These are phyloP conservation scores for Drosophila ohnishii DNA, from an alignment of 1,140 invertebrate genomes.

Conservation along the genomic window DNA sequence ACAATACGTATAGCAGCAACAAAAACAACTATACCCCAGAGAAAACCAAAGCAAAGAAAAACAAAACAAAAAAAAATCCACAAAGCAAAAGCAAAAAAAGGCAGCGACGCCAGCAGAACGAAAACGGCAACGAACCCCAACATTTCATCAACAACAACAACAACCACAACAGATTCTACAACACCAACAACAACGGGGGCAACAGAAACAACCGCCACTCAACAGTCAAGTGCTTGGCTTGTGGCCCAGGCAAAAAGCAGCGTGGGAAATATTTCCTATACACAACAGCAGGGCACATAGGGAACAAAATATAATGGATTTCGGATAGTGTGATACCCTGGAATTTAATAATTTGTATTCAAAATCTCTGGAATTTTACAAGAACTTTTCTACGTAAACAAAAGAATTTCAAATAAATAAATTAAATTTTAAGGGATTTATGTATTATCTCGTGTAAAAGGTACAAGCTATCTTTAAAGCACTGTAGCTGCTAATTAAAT, in stretches of 20 bases:
- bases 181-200: slow-evolving; percentile 23
- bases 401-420: too few relatives aligned
- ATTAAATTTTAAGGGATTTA: too few relatives aligned
- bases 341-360: too few relatives aligned
- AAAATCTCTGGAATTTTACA: background rate
- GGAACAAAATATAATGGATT: slow-evolving; percentile 7
- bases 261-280: slow-evolving; percentile 77
- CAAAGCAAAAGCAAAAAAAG: slow-evolving; percentile 14
- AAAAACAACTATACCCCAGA: slow-evolving; percentile 2
- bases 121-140: slow-evolving; percentile 61
- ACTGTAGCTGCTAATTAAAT: too few relatives aligned
- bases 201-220: slow-evolving; percentile 61
- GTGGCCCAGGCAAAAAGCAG: slow-evolving; percentile 73
- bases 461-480: too few relatives aligned
- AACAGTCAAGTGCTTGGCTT: slow-evolving; percentile 78
- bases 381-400: too few relatives aligned
- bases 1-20: slow-evolving; percentile 6
- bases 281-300: slow-evolving; percentile 20
- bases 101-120: slow-evolving; percentile 19
- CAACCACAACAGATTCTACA: slow-evolving; percentile 20
- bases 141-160: slow-evolving; percentile 38
- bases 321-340: slow-evolving; percentile 10
- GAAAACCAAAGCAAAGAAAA: slow-evolving; percentile 13
- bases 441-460: too few relatives aligned
- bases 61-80: background rate